Conservation (phyloP, 2,888 invertebrate genomes). For the Agrotis clavis region DNA sequence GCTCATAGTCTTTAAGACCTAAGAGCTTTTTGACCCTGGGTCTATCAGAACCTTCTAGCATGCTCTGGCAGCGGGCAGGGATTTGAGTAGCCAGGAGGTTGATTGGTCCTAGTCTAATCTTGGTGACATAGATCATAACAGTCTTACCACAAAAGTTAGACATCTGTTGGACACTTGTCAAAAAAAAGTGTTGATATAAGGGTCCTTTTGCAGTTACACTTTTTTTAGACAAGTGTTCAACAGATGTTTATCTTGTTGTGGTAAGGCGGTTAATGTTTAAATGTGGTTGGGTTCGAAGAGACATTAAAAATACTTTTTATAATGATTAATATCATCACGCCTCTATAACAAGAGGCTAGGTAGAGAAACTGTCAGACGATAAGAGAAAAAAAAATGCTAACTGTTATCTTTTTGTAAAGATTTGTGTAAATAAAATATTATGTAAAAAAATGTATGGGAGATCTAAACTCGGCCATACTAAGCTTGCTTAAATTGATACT, state of each 20-base stretch:
- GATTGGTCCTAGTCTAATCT: no score
- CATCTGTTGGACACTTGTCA: no score
- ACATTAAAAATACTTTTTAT: neutral
- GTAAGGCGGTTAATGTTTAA: no score
- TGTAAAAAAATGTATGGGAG: conserved; percentile 22
- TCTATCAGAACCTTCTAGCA: neutral
- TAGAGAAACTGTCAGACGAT: neutral
- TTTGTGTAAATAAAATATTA: conserved; percentile 38
- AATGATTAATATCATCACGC: conserved; percentile 5
- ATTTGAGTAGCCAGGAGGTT: neutral
- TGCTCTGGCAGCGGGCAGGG: neutral
- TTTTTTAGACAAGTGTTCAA: no score
- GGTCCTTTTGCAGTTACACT: no score
- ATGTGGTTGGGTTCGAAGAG: neutral
- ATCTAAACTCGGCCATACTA: neutral
- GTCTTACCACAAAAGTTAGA: no score
- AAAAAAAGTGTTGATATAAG: no score
- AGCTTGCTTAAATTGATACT: conserved; percentile 19
- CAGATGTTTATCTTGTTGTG: no score
- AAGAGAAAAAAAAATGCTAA: neutral
- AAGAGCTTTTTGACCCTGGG: neutral
- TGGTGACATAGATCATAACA: no score
- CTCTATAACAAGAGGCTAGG: conserved; percentile 10
- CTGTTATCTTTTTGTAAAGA: conserved; percentile 9
- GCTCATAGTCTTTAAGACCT: neutral